Evolutionary conservation across 2,888 invertebrate genomes (phyloP), one percentile per base, ranked within the genome.

Genomic region (Anthophora plumipes): DNA sequence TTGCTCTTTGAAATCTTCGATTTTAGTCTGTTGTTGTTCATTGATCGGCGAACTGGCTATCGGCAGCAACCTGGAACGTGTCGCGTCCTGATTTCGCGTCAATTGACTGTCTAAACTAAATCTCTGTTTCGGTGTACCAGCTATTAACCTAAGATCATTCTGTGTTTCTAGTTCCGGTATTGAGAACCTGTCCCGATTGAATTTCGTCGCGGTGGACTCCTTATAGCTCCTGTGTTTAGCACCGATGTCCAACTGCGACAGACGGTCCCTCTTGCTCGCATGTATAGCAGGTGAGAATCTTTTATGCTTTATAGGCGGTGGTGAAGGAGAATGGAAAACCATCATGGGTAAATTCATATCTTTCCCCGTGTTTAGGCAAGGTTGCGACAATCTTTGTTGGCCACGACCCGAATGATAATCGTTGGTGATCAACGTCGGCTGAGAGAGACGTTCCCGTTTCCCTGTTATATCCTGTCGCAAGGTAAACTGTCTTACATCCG

Each of bases 151-250:
- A 7, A 92, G 79, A 64, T 92, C 92, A 71, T 92, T 92, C 41
- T 92, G 90, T 0, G 92, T 92, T 63, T 92, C 91, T 0, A 92
- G 75, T 60, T 92, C 92, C 1, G 92, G 92, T 43, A 92, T 92
- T 14, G 92, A 92, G 70, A 91, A 92, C 37, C 92, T 80, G 37
- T 92, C 92, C 0, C 92, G 88, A 71, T 92, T 92, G 71, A 92
- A 92, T 63, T 91, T 91, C 1, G 80, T 84, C 22, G 77, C 73
- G 7, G 83, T 9, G 0, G 85, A 75, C 17, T 87, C 91, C n/a
- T 86, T 89, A n/a, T 87, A 73, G 4, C 79, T 82, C 14, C 88
- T 76, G 48, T 90, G 91, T 77, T 90, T 89, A 8, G 90, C 86
- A 2, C 92, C 92, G 48, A 92, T 90, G 50, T 92, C 92, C 5